A percentile compares a stretch with the other conserved stretches of the same genome.
phyloP scores from a whole-genome alignment of 1,140 invertebrate species.

The Ostrea denselamellosa region DNA sequence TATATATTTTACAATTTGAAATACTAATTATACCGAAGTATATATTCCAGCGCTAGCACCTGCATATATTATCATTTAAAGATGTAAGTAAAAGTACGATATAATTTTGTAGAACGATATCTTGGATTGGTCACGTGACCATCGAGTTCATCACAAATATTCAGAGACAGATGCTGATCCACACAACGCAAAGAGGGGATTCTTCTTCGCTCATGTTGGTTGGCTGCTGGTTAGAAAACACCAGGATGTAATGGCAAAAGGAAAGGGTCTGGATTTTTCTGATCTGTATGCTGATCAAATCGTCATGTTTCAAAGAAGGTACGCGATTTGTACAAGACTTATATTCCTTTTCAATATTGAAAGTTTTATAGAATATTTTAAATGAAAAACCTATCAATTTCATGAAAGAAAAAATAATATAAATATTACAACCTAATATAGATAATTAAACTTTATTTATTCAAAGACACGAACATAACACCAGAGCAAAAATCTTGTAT shows the following conservation, averaged over 20 bases:
- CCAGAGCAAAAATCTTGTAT: too few relatives aligned
- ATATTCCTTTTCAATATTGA: background rate
- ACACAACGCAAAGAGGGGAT: constrained; percentile 95
- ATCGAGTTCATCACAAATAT: constrained; percentile 97
- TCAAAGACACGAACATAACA: too few relatives aligned
- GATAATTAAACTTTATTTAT: too few relatives aligned
- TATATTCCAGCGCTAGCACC: too few relatives aligned
- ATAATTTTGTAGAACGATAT: constrained; percentile 87
- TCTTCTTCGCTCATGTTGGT: constrained; percentile 97
- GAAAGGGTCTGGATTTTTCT: constrained; percentile 90
- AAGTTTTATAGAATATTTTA: background rate
- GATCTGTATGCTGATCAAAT: constrained; percentile 93
- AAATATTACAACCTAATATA: too few relatives aligned
- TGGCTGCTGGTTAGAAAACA: constrained; percentile 96
- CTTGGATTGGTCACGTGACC: constrained; percentile 96
- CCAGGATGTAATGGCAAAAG: constrained; percentile 91
- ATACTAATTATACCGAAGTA: too few relatives aligned
- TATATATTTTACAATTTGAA: too few relatives aligned
- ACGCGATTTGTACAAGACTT: constrained; percentile 21
- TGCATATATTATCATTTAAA: too few relatives aligned
- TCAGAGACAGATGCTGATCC: constrained; percentile 97
- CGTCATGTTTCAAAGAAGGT: constrained; percentile 90
- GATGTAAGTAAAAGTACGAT: background rate
- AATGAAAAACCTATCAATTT: too few relatives aligned
- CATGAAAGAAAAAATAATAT: too few relatives aligned